Evolutionary conservation across 2,113 vertebrate species (phyloP).

Genomic region (Melanerpes aurifrons): DNA sequence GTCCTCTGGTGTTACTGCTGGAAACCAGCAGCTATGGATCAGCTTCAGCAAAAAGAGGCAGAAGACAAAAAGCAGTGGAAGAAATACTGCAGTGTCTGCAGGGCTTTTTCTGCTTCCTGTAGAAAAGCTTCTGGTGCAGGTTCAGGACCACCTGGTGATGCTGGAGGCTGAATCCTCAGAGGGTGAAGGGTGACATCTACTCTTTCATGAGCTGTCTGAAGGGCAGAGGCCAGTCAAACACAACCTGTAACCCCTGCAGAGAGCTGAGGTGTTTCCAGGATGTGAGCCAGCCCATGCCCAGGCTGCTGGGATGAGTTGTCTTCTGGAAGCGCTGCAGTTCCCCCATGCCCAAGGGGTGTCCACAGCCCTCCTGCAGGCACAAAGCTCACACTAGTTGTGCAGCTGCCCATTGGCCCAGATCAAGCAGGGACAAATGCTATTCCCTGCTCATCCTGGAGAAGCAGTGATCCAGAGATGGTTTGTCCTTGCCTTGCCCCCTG

Average conservation of each 20-base stretch:
- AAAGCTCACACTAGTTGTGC: rapidly evolving
- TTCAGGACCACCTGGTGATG: background rate
- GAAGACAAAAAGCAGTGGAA: background rate
- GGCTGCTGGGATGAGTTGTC: background rate
- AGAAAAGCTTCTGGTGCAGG: background rate
- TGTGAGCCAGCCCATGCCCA: background rate
- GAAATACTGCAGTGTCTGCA: background rate
- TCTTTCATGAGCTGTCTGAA: background rate
- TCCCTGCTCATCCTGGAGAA: background rate
- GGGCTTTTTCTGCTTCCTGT: background rate
- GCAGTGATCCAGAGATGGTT: rapidly evolving
- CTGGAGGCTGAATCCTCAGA: background rate
- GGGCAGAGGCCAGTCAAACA: background rate
- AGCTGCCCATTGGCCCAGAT: background rate
- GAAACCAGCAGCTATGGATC: background rate
- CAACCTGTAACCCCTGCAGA: background rate
- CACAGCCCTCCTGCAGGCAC: rapidly evolving
- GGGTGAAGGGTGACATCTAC: background rate
- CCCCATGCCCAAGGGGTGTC: too few relatives aligned
- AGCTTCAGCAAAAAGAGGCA: background rate
- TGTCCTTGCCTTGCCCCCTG: background rate
- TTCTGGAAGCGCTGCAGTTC: background rate
- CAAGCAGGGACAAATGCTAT: background rate
- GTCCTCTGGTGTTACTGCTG: background rate
- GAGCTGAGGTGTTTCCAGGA: background rate